Evolutionary conservation across 2,888 invertebrate genomes (phyloP), one percentile per base, ranked within the genome.

Genomic region (Caenorhabditis virilis): DNA sequence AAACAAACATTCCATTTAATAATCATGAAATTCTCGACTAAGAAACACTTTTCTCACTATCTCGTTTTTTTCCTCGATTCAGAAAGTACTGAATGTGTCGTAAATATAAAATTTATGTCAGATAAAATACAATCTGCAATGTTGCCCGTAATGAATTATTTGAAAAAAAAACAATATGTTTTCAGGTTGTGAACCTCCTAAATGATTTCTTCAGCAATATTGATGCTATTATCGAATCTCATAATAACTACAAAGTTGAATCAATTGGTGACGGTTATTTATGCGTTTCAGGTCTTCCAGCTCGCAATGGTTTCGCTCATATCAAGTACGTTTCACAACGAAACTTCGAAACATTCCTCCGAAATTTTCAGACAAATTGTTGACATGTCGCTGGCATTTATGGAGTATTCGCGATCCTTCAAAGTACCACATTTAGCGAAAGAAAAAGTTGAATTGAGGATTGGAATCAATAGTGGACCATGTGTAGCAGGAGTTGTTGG

Each of bases 251-350:
- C 52, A 79, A 79, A 63, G 79, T 80, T 11, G 80, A 80, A 61
- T 78, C 80, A 0, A 80, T 80, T 46, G 80, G 79, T 2, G 79
- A 79, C 50, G 79, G 77, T 7, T 80, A 75, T 56, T 58, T 80
- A 3, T 78, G 78, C 48, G 79, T 79, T 11, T 78, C 78, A 16
- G 80, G 80, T 0, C 53, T 80, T 9, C 80, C 80, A 1, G 62
- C 56, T 30, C 62, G 79, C 7, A 80, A 80, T 50, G 80, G 79
- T 3, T 27, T 47, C 9, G 46, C 46, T 1, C 72, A 72, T 42
- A 67, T 70, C 15, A 70, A 69, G 64, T 60, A 54, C 16, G 5
- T 2, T 1, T 20, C 2, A 16, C 15, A 2, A 30, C 16, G 7
- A n/a, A 35, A 27, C 13, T 30, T 23, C 7, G 46, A 22, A 42